Evolutionary conservation across 2,113 vertebrate species (phyloP), one percentile per base, ranked within the genome.

Genomic region (Chaenocephalus aceratus): DNA sequence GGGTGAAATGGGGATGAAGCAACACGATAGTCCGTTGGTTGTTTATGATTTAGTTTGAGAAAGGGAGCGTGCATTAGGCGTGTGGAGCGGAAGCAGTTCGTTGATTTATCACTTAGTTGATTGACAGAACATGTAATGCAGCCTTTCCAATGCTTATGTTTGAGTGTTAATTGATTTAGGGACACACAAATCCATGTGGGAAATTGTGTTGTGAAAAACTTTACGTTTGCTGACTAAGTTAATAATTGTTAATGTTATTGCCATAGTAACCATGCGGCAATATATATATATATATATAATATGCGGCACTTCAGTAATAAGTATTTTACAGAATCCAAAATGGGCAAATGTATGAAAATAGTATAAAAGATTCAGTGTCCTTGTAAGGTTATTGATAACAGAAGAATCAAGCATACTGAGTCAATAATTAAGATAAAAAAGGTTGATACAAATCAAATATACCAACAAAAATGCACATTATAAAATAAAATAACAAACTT

Each of bases 1-100:
- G 12, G 56, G 21, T 64, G 10, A 65, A 71, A 60, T 13, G 30
- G 2, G 14, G 58, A 70, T 0, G 56, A 85, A 63, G 62, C 10
- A 56, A 46, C 64, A 44, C 46, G 49, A 8, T 63, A 4, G 46
- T 51, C 26, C 15, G 12, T 46, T 34, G 64, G 53, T 68, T 75
- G 1, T 36, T 6, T 1, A 4, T 49, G 3, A 52, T 18, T 18
- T 56, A 6, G 15, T 67, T 48, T 72, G 53, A 15, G 13, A 41
- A 9, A 10, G 9, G 23, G 15, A 59, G 26, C 18, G 11, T 26
- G 23, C 10, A 8, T 53, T 13, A 41, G 11, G n/a, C 34, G 6
- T 48, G 18, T 6, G 13, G 46, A 54, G 12, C 21, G 16, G 3
- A 66, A 75, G 14, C 52, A 49, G 14, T 4, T 12, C 4, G 34